Evolutionary conservation across 92 coral and sea anemone genomes (phyloP).

Genomic region (Muricea muricata): DNA sequence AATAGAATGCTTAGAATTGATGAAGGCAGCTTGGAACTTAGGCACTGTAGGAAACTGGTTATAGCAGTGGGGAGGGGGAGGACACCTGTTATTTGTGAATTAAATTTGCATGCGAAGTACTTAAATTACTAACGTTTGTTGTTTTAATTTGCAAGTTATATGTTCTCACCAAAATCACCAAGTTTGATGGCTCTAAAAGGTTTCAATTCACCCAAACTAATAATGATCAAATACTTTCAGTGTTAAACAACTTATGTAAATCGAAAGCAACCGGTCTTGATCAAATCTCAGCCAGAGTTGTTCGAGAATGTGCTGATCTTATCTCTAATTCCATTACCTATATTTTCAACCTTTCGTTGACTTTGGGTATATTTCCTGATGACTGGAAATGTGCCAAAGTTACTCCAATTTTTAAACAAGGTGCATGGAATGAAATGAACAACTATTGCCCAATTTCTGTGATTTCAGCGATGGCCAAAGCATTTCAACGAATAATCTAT

Average conservation of each 20-base stretch:
- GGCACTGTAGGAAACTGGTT: too few relatives aligned
- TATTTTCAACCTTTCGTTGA: background rate
- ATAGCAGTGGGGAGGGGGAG: too few relatives aligned
- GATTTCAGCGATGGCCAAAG: constrained; percentile 2
- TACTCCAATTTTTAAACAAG: constrained; percentile 7
- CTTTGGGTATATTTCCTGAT: background rate
- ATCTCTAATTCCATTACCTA: constrained; percentile 30
- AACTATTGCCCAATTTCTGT: constrained; percentile 32
- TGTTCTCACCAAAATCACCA: too few relatives aligned
- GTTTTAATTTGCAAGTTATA: too few relatives aligned
- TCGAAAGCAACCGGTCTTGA: constrained; percentile 72
- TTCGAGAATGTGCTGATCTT: constrained; percentile 54
- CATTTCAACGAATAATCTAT: constrained; percentile 10
- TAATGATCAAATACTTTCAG: constrained; percentile 42
- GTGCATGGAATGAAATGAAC: background rate
- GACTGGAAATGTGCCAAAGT: constrained; percentile 31
- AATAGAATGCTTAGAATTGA: too few relatives aligned
- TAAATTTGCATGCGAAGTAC: too few relatives aligned
- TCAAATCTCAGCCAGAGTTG: constrained; percentile 62
- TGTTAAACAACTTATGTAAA: constrained; percentile 56
- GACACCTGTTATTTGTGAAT: too few relatives aligned
- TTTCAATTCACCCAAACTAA: constrained; percentile 55
- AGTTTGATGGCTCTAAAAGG: too few relatives aligned
- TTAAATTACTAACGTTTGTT: too few relatives aligned
- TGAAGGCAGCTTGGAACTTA: too few relatives aligned